Evolutionary conservation across 2,113 vertebrate genomes (phyloP).

Genomic region (Panthera uncia): DNA sequence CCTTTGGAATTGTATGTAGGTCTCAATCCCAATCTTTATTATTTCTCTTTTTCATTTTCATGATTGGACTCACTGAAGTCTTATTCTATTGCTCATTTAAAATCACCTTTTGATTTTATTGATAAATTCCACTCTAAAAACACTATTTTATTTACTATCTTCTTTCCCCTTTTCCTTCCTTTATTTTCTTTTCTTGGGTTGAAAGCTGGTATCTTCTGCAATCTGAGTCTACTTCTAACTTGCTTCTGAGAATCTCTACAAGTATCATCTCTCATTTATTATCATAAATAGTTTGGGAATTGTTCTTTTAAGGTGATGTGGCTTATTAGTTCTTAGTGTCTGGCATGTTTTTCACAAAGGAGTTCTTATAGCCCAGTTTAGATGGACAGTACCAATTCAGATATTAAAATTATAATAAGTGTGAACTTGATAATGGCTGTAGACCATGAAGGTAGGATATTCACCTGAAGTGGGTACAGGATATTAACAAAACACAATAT

Average conservation of each 20-base stretch:
- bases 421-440: neutral
- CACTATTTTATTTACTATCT: neutral
- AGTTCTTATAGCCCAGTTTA: neutral
- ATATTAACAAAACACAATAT: neutral
- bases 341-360: neutral
- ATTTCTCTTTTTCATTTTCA: neutral
- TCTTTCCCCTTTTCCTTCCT: neutral
- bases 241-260: neutral
- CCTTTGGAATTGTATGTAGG: neutral
- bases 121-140: neutral
- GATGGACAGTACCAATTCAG: neutral
- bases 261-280: neutral
- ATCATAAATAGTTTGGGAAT: neutral
- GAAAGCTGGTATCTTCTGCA: neutral
- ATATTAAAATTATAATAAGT: neutral
- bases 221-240: neutral
- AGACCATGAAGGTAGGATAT: neutral
- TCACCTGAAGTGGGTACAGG: neutral
- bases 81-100: neutral
- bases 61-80: neutral
- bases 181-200: neutral
- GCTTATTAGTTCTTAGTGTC: neutral
- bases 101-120: slow-evolving; percentile 8
- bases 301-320: neutral
- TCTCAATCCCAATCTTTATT: neutral